Evolutionary conservation across 2,888 invertebrate species (phyloP).

Genomic region (Apocheima hispidaria): DNA sequence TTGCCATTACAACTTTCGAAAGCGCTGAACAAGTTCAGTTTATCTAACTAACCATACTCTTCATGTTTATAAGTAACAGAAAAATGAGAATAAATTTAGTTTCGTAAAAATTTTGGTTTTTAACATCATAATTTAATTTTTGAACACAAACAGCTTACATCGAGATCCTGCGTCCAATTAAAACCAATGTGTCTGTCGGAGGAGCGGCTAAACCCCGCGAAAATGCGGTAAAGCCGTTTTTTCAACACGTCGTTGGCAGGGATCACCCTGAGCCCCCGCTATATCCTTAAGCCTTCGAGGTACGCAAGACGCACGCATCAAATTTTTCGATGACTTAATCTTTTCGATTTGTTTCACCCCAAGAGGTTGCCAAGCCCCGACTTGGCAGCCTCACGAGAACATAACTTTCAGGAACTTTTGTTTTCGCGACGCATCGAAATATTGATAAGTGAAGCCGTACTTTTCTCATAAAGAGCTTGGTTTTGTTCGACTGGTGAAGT

Average conservation of each 20-base stretch:
- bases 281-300: conserved; percentile 61
- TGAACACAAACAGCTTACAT: not conserved
- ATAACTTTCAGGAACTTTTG: conserved; percentile 20
- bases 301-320: conserved; percentile 69
- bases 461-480: conserved; percentile 9
- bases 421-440: conserved; percentile 23
- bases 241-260: conserved; percentile 41
- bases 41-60: not conserved
- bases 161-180: conserved; percentile 33
- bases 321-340: conserved; percentile 71
- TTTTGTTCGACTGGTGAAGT: conserved; percentile 12
- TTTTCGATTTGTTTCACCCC: conserved; percentile 57
- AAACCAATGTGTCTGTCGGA: conserved; percentile 41
- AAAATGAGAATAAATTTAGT: not conserved
- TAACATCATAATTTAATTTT: not conserved
- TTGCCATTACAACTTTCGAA: too few relatives aligned
- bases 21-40: too few relatives aligned
- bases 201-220: conserved; percentile 37
- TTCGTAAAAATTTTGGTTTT: not conserved
- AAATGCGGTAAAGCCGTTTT: conserved; percentile 42
- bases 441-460: conserved; percentile 26
- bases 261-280: conserved; percentile 36
- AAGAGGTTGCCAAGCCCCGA: conserved; percentile 41
- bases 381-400: conserved; percentile 15
- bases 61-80: not conserved